Evolutionary conservation across 2,113 vertebrate species (phyloP).

Genomic region (Proteles cristata): DNA sequence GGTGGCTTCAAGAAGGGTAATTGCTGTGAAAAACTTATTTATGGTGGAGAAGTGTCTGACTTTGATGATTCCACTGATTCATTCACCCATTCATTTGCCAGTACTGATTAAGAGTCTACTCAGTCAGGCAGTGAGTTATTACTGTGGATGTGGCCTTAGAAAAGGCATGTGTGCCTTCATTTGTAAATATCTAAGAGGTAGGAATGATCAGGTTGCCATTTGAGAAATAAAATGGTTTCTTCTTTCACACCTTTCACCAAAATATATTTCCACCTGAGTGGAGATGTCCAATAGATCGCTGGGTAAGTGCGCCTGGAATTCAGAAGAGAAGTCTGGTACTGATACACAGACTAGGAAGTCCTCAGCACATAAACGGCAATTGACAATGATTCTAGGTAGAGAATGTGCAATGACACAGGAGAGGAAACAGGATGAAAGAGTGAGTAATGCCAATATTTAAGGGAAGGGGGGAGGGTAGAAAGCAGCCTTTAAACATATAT

Average conservation of each 20-base stretch:
- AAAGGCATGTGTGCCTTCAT: not conserved
- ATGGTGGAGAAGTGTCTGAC: not conserved
- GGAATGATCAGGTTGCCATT: not conserved
- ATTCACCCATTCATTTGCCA: constrained; percentile 3
- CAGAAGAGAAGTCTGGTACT: not conserved
- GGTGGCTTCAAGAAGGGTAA: not conserved
- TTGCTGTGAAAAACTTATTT: not conserved
- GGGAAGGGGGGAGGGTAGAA: rapidly evolving
- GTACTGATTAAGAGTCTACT: not conserved
- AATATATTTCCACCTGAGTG: not conserved
- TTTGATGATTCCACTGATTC: not conserved
- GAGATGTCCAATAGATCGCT: not conserved
- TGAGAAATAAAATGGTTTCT: not conserved
- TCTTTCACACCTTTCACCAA: not conserved
- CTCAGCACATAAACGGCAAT: not conserved
- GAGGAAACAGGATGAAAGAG: not conserved
- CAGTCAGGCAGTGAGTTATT: not conserved
- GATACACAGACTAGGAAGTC: not conserved
- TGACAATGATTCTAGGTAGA: not conserved
- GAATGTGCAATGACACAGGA: not conserved
- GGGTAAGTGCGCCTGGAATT: not conserved
- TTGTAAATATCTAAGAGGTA: not conserved
- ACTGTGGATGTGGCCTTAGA: not conserved
- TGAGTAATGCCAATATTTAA: not conserved
- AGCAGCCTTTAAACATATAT: not conserved